These are phyloP conservation scores for Salpingus planirostris DNA, from an alignment of 2,888 invertebrate genomes.

Conservation along the genomic window DNA sequence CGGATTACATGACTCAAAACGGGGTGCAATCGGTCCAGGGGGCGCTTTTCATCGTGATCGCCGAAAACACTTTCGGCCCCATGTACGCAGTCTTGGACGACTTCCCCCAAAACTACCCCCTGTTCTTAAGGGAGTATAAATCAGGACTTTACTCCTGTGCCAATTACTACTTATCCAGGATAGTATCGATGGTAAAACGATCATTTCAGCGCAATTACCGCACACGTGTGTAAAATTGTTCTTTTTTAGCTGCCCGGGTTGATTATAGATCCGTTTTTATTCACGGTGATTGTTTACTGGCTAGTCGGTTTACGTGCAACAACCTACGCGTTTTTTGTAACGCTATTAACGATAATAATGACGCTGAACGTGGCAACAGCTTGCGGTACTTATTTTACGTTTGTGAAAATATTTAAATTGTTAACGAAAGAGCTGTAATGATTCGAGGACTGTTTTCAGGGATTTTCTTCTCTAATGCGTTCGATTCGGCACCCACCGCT, in stretches of 20 bases:
- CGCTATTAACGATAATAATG: slow-evolving; percentile 59
- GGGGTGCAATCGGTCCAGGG: slow-evolving; percentile 87
- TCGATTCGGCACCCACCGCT: slow-evolving; percentile 68
- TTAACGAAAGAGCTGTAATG: background rate
- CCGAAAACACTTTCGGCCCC: slow-evolving; percentile 84
- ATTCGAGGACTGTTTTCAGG: slow-evolving; percentile 46
- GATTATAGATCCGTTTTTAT: slow-evolving; percentile 72
- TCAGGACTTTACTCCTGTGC: slow-evolving; percentile 75
- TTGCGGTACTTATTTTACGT: slow-evolving; percentile 57
- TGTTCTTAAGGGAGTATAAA: slow-evolving; percentile 71
- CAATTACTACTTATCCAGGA: slow-evolving; percentile 71
- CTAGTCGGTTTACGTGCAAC: slow-evolving; percentile 68
- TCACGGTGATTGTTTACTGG: slow-evolving; percentile 78
- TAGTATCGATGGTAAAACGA: slow-evolving; percentile 69
- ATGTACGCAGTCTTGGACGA: slow-evolving; percentile 84
- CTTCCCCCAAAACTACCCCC: slow-evolving; percentile 71
- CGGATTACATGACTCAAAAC: slow-evolving; percentile 60
- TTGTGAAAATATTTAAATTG: slow-evolving; percentile 1
- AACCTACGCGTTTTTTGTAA: slow-evolving; percentile 59
- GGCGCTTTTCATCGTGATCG: slow-evolving; percentile 75
- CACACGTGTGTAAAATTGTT: slow-evolving; percentile 2
- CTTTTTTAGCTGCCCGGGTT: slow-evolving; percentile 69
- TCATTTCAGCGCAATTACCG: too few species aligned
- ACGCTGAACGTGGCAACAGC: slow-evolving; percentile 83
- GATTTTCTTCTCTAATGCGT: slow-evolving; percentile 76